Evolutionary conservation across 2,888 invertebrate genomes (phyloP), one percentile per base, ranked within the genome.

Genomic region (Hydraecia micacea): DNA sequence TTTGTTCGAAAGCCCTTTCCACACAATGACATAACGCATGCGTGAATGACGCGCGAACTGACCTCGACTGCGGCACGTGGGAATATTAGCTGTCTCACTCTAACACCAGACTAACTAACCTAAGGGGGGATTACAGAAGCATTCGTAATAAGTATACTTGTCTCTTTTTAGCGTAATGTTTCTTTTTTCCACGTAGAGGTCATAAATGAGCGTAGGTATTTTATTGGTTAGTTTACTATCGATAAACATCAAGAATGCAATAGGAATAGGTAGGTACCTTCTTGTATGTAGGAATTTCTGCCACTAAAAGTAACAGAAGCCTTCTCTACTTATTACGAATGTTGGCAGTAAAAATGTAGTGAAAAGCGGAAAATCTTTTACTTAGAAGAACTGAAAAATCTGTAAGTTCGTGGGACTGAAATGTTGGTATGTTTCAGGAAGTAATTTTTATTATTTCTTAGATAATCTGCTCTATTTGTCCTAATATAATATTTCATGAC

Each of bases 1-100:
- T 91, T 91, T 91, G 92, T 92, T 91, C 88, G 88, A 90, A 91
- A 92, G 89, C 90, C 92, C 91, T 92, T 92, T 91, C 88, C 88
- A 90, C 87, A 87, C 87, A 90, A 88, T 91, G 90, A 90, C 89
- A 90, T 84, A 89, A 86, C 86, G 88, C 88, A 86, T 87, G 87
- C 86, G 87, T 85, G 84, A 79, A 87, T 93, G 92, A 93, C 93
- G 93, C 88, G 85, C 91, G 85, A 81, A 87, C 72, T 91, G 92
- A 92, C 93, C 93, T 93, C 92, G 92, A 81, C 84, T 73, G 63
- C 58, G 70, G 77, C 83, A 86, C 86, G 87, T 88, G 86, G 86
- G 87, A 88, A 83, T 69, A 46, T 60, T 60, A 74, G 73, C 75
- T 67, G 79, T 89, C 89, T 88, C 90, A 58, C 80, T 92, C 90